A percentile compares a stretch with the other conserved stretches of the same genome.
Evolutionary conservation across 2,113 vertebrate genomes (phyloP).

Genomic region (Takifugu bimaculatus): DNA sequence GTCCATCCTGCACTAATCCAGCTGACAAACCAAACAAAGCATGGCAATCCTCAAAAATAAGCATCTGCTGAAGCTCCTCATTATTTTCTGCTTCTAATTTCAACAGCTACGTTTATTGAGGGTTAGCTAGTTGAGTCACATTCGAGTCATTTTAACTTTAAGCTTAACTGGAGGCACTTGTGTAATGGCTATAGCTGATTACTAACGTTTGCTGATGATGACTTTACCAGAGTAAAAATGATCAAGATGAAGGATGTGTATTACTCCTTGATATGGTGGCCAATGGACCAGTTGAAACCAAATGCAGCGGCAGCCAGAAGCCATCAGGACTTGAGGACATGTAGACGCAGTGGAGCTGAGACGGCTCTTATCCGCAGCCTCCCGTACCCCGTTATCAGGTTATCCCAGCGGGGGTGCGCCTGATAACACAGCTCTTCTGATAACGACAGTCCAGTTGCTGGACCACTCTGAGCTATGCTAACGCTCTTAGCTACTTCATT

Average conservation of each 20-base stretch:
- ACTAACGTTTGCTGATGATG: not conserved
- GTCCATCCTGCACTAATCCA: slow-evolving; percentile 62
- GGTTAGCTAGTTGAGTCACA: no score
- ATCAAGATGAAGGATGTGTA: slow-evolving; percentile 33
- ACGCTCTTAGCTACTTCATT: slow-evolving; percentile 61
- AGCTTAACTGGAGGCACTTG: no score
- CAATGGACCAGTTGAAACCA: slow-evolving; percentile 21
- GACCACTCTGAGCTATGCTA: slow-evolving; percentile 39
- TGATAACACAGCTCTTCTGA: slow-evolving; percentile 65
- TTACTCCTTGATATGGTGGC: slow-evolving; percentile 16
- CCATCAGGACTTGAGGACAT: slow-evolving; percentile 12
- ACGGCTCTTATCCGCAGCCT: slow-evolving; percentile 56
- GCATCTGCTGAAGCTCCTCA: slow-evolving; percentile 29
- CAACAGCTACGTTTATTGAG: slow-evolving; percentile 3
- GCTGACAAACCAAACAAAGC: slow-evolving; percentile 51
- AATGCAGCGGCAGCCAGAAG: slow-evolving; percentile 29
- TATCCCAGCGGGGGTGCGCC: slow-evolving; percentile 59
- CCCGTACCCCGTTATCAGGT: slow-evolving; percentile 53
- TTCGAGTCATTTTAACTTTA: no score
- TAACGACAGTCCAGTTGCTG: slow-evolving; percentile 54
- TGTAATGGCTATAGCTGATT: not conserved
- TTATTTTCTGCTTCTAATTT: not conserved
- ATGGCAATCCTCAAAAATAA: slow-evolving; percentile 33
- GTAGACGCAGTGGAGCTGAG: slow-evolving; percentile 52
- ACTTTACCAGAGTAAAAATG: not conserved